These are phyloP conservation scores for Drosophila kepulauana DNA, from an alignment of 1,140 invertebrate species.

Conservation along the genomic window DNA sequence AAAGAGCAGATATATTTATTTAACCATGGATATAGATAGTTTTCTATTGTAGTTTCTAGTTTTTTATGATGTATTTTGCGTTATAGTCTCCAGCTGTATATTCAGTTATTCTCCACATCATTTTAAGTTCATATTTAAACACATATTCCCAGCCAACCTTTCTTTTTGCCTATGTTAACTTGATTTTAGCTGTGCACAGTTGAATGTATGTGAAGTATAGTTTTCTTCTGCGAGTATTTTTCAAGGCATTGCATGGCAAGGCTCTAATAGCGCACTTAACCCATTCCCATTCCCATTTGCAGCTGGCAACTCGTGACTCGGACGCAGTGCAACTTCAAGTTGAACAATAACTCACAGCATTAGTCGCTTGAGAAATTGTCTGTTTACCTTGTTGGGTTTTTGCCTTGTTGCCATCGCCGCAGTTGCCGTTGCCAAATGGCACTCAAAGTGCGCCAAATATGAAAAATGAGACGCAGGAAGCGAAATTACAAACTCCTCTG, in stretches of 20 bases:
- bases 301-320: constrained; percentile 10
- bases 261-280: constrained; percentile 49
- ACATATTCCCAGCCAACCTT: background rate
- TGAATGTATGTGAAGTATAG: constrained; percentile 14
- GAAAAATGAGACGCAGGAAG: constrained; percentile 80
- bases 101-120: background rate
- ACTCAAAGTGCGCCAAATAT: constrained; percentile 73
- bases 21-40: too few relatives aligned
- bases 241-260: background rate
- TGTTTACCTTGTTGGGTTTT: constrained; percentile 78
- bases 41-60: too few relatives aligned
- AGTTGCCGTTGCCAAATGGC: constrained; percentile 70
- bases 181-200: background rate
- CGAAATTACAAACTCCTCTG: constrained; percentile 63
- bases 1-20: too few relatives aligned
- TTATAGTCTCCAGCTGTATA: too few relatives aligned
- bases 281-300: constrained; percentile 3
- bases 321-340: constrained; percentile 22
- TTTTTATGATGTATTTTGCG: too few relatives aligned
- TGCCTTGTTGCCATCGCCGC: constrained; percentile 45
- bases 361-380: constrained; percentile 81
- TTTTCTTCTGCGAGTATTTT: background rate
- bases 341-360: constrained; percentile 78
- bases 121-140: background rate
- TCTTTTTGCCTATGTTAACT: background rate